A percentile compares a stretch with the other conserved stretches of the same genome.
These are phyloP conservation scores for Agrilus mali DNA, from an alignment of 2,888 invertebrate genomes.

Conservation along the genomic window DNA sequence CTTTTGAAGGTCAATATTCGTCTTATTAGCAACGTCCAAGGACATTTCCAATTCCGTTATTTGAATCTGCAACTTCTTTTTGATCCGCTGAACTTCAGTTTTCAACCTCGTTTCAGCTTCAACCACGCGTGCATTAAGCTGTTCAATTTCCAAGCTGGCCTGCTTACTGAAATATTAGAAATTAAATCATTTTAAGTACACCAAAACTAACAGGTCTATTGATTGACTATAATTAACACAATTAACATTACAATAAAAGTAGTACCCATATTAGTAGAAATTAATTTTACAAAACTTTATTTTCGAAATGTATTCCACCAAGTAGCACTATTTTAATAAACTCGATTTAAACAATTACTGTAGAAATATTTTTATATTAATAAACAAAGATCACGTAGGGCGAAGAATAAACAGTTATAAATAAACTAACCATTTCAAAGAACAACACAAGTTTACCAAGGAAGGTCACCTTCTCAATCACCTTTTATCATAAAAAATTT, in stretches of 20 bases:
- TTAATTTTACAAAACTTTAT: too few relatives aligned
- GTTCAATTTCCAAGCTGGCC: conserved; percentile 96
- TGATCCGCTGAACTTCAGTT: conserved; percentile 91
- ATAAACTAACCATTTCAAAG: conserved; percentile 5
- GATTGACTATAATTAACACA: too few relatives aligned
- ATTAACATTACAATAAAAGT: too few relatives aligned
- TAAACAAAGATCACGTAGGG: too few relatives aligned
- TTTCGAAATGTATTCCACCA: too few relatives aligned
- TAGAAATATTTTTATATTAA: too few relatives aligned
- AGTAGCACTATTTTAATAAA: too few relatives aligned
- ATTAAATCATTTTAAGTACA: conserved; percentile 1
- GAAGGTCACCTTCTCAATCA: conserved; percentile 27
- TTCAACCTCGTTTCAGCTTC: conserved; percentile 94
- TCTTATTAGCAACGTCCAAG: conserved; percentile 96
- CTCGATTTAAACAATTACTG: too few relatives aligned
- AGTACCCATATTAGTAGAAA: too few relatives aligned
- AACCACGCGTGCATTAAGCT: conserved; percentile 85
- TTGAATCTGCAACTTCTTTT: conserved; percentile 98
- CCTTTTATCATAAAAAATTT: conserved; percentile 53
- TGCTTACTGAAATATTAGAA: conserved; percentile 64
- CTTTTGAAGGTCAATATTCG: conserved; percentile 93
- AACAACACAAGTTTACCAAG: conserved; percentile 1
- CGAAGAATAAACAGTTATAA: too few relatives aligned
- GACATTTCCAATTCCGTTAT: conserved; percentile 95
- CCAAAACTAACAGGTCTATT: too few relatives aligned